phyloP scores from a whole-genome alignment of 1,140 invertebrate species.

The Theocolax elegans region DNA sequence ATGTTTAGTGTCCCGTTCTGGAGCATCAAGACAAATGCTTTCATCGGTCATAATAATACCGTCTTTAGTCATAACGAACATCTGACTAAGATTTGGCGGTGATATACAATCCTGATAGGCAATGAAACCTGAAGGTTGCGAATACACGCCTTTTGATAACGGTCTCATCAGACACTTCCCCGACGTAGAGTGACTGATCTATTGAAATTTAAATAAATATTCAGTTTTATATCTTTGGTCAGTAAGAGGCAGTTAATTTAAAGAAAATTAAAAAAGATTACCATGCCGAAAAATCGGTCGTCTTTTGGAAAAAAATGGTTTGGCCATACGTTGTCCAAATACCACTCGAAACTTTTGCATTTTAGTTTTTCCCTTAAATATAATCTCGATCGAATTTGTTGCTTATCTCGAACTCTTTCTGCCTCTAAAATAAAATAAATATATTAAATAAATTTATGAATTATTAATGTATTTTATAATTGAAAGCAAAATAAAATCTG shows the following conservation, averaged over 20 bases:
- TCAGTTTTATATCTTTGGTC: not conserved
- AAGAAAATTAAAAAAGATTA: slow-evolving; percentile 28
- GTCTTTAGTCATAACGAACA: slow-evolving; percentile 79
- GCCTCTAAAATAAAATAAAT: slow-evolving; percentile 68
- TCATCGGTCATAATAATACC: slow-evolving; percentile 80
- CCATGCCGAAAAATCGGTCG: slow-evolving; percentile 83
- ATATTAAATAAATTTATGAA: too few relatives aligned
- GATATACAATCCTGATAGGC: slow-evolving; percentile 69
- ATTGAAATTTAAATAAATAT: slow-evolving; percentile 27
- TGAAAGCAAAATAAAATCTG: too few relatives aligned
- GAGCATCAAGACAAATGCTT: slow-evolving; percentile 77
- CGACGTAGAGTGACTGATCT: slow-evolving; percentile 68
- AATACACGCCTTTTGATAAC: slow-evolving; percentile 67
- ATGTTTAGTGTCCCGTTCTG: slow-evolving; percentile 66
- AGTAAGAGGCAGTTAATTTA: not conserved
- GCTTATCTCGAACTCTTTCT: slow-evolving; percentile 70
- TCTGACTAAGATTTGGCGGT: slow-evolving; percentile 71
- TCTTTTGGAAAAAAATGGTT: slow-evolving; percentile 90
- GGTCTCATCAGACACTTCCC: slow-evolving; percentile 74
- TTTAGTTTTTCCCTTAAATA: slow-evolving; percentile 80
- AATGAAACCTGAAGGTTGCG: slow-evolving; percentile 75
- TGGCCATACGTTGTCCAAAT: slow-evolving; percentile 91
- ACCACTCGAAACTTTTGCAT: slow-evolving; percentile 95
- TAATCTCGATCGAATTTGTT: slow-evolving; percentile 79
- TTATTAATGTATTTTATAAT: too few relatives aligned